Evolutionary conservation across 92 coral and sea anemone genomes (phyloP).

Genomic region (Diadumene lineata): DNA sequence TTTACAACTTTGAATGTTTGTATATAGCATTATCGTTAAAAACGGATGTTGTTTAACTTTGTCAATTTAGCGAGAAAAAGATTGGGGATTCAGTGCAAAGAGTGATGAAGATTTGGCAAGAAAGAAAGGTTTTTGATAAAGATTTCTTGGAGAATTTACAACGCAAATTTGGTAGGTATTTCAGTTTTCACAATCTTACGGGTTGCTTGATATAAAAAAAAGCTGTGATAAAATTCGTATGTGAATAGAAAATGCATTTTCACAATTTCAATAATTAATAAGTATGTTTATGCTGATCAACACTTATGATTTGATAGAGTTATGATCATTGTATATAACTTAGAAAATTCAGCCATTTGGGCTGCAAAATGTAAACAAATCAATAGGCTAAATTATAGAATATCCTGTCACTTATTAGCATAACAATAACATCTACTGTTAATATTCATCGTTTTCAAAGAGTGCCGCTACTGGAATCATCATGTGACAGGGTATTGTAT

Average conservation of each 20-base stretch:
- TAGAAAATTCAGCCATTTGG: too few relatives aligned
- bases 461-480: too few relatives aligned
- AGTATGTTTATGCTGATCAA: background rate
- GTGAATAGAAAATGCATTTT: background rate
- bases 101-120: slow-evolving; percentile 95
- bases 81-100: slow-evolving; percentile 77
- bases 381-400: too few relatives aligned
- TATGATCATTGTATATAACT: background rate
- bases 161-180: slow-evolving; percentile 44
- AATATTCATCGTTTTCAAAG: too few relatives aligned
- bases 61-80: slow-evolving; percentile 62
- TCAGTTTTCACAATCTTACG: background rate
- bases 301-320: background rate
- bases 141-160: slow-evolving; percentile 75
- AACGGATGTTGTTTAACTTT: slow-evolving; percentile 5
- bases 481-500: too few relatives aligned
- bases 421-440: too few relatives aligned
- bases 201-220: background rate
- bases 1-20: too few relatives aligned
- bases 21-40: too few relatives aligned
- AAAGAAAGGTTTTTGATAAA: slow-evolving; percentile 83
- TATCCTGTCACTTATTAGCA: too few relatives aligned
- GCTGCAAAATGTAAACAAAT: too few relatives aligned
- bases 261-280: background rate
- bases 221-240: background rate